Conservation (phyloP, 2,113 vertebrate species). For the Erythrolamprus reginae region DNA sequence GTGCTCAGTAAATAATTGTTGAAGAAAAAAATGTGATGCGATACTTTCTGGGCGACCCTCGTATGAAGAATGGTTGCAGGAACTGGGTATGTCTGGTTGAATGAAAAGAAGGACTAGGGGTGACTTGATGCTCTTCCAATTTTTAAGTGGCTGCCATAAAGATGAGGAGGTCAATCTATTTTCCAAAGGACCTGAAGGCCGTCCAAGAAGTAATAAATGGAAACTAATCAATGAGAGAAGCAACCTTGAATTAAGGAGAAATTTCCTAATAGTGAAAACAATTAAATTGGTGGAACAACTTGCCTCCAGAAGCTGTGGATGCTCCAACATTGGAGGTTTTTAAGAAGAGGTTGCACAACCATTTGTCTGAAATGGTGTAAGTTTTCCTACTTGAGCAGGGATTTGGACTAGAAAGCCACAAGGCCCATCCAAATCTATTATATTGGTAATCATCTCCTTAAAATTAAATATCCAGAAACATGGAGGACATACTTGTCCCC, state of each 20-base stretch:
- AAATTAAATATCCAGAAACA: not conserved
- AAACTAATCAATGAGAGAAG: not conserved
- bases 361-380: not conserved
- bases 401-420: not conserved
- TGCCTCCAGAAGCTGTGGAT: not conserved
- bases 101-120: not conserved
- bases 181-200: not conserved
- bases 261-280: not conserved
- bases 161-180: not conserved
- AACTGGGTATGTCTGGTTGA: not conserved
- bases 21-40: too few species aligned
- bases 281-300: not conserved
- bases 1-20: too few species aligned
- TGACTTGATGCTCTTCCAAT: not conserved
- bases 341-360: not conserved
- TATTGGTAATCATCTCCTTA: not conserved
- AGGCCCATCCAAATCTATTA: not conserved
- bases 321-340: not conserved
- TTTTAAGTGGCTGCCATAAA: not conserved
- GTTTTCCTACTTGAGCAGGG: not conserved
- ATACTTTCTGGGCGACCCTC: too few species aligned
- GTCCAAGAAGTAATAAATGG: not conserved
- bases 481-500: not conserved
- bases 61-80: not conserved
- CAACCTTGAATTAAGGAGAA: not conserved